phyloP scores from a whole-genome alignment of 2,797 vertebrate species.

The Melanotaenia pygmaea region DNA sequence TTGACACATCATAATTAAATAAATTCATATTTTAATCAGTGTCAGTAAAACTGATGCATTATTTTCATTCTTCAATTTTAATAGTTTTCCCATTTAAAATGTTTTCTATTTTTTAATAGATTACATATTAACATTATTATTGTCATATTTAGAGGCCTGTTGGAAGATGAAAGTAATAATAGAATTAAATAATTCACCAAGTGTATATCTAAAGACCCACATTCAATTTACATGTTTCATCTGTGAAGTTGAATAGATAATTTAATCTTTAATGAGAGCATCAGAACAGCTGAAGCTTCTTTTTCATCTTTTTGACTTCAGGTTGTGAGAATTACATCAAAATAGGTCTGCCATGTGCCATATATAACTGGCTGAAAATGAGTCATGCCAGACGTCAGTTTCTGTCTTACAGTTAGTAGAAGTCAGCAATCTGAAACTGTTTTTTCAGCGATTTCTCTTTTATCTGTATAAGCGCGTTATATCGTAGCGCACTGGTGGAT shows the following conservation, averaged over 20 bases:
- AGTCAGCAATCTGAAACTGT: not conserved
- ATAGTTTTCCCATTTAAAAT: not conserved
- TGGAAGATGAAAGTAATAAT: not conserved
- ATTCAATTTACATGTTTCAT: not conserved
- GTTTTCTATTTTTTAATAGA: not conserved
- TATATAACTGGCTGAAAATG: constrained; percentile 18
- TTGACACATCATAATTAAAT: not conserved
- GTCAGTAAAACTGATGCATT: not conserved
- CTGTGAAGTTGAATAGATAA: not conserved
- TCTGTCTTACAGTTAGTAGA: not conserved
- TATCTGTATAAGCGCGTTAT: not conserved
- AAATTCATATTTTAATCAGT: not conserved
- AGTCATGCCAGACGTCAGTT: not conserved
- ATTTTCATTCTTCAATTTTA: not conserved
- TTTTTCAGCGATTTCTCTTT: not conserved
- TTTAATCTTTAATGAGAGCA: not conserved
- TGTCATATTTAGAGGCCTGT: not conserved
- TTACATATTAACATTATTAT: not conserved
- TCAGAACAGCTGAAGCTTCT: not conserved
- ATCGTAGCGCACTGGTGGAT: not conserved
- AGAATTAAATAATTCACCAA: not conserved
- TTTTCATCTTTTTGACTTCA: not conserved
- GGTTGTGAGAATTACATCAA: not conserved
- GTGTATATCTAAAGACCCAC: not conserved
- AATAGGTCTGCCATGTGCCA: not conserved